Conservation (phyloP, 2,113 vertebrate genomes). For the Bombycilla garrulus region DNA sequence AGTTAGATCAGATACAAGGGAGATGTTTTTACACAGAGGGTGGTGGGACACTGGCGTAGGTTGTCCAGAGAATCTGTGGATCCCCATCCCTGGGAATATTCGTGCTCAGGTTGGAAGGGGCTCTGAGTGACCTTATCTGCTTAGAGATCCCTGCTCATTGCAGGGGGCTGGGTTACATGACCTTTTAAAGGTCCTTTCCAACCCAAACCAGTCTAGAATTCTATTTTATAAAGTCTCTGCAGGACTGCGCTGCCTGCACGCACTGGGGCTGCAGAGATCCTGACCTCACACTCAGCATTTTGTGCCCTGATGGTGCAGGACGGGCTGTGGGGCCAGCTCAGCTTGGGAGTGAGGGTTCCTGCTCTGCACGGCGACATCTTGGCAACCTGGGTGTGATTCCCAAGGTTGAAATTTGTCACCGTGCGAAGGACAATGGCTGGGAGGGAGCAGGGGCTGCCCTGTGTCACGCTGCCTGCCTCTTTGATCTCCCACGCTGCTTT, state of each 20-base stretch:
- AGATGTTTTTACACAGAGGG: not conserved
- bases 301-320: not conserved
- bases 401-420: not conserved
- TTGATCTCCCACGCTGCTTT: not conserved
- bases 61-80: not conserved
- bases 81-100: not conserved
- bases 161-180: not conserved
- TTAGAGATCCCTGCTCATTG: not conserved
- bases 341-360: not conserved
- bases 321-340: not conserved
- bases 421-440: not conserved
- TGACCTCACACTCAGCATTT: not conserved
- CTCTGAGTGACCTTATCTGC: not conserved
- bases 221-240: not conserved
- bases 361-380: not conserved
- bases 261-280: not conserved
- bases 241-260: accelerated
- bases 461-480: not conserved
- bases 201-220: not conserved
- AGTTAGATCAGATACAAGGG: not conserved
- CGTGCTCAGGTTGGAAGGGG: not conserved
- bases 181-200: not conserved
- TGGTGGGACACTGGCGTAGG: not conserved
- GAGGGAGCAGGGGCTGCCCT: not conserved
- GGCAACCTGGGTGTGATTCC: not conserved